Evolutionary conservation across 2,113 vertebrate species (phyloP), one percentile per base, ranked within the genome.

Genomic region (Campylomormyrus numenius): DNA sequence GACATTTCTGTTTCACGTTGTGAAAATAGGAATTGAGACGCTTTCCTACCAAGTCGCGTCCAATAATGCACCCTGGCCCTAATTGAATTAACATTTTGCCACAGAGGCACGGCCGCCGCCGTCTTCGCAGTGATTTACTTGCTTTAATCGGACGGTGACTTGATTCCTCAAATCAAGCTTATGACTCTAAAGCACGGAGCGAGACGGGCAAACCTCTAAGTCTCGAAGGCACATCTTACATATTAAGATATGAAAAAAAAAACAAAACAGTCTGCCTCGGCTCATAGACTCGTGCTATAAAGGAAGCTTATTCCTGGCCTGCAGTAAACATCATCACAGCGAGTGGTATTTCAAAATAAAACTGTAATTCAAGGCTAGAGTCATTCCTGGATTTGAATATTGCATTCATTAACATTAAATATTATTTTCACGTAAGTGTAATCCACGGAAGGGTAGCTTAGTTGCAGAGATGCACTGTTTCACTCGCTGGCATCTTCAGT

Each of bases 1-100:
- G 77, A 27, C 56, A 42, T 53, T 83, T 17, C 77, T 48, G 31
- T 46, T 56, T 39, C 31, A 52, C 74, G 1, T 21, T 84, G 70
- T 10, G 39, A 89, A 83, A 89, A 85, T n/a, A 56, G 53, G 31
- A 35, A 88, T 80, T 35, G 46, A 85, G 83, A 58, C 19, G 27
- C 27, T 53, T 89, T 58, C 50, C 50, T 89, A 56, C n/a, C 62
- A 77, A 89, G 48, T 19, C 39, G 39, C 31, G 48, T 87, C 9
- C 15, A 50, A 52, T 50, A 52, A 80, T 35, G 70, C 19, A 53
- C 5, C 48, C 27, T 17, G 31, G 42, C 7, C 31, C 21, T 84
- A 89, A 84, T 24, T 89, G 88, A 74, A 80, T 42, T 74, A 83
- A 31, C 24, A 21, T 88, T 83, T 80, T 35, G 27, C 88, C 13